Base-by-base conservation (phyloP, 2,888 invertebrate genomes). In the Lordiphosa andalusiaca region DNA sequence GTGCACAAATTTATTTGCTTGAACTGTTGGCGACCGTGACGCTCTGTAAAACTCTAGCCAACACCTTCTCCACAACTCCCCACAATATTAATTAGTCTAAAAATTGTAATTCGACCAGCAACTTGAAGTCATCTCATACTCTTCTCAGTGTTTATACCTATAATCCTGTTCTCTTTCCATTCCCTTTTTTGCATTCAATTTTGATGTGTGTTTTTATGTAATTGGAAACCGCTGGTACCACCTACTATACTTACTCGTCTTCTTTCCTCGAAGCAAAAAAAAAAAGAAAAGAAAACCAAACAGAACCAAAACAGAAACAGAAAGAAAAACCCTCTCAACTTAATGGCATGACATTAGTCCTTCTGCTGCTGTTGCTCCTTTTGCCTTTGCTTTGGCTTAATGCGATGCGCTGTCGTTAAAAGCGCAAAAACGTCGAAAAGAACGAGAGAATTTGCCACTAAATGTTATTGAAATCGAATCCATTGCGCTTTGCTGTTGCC, bases 401-500 rank as follows among this genome's bases (percentile, higher is more conserved):
- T 63, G 70, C 47, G 44, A 42, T 51, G 56, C 53, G 56, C 46
- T 65, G 74, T 77, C 72, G 72, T 74, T 74, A 74, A 74, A 69
- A 65, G 76, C 65, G 72, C 51, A 53, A 63, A 60, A 60, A n/a
- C 53, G 48, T 49, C 53, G 63, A 61, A 64, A 65, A 25, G 5
- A 33, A 58, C 51, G 60, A 60, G 66, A 65, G 69, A 62, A 76
- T 76, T 75, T 80, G 69, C 67, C 83, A 83, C 73, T 80, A 76
- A 83, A 83, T 81, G 84, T 69, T 81, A 73, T 81, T 76, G 81
- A 81, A 80, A 80, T 71, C 73, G 77, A 78, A 77, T 66, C 67
- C 53, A 61, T 67, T 59, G 16, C 48, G 42, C 19, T 30, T 10
- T 9, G 12, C 13, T 57, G 47, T 46, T 41, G 6, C 33, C 25